Base-by-base conservation (phyloP, 2,113 vertebrate species). In the Kryptolebias marmoratus region DNA sequence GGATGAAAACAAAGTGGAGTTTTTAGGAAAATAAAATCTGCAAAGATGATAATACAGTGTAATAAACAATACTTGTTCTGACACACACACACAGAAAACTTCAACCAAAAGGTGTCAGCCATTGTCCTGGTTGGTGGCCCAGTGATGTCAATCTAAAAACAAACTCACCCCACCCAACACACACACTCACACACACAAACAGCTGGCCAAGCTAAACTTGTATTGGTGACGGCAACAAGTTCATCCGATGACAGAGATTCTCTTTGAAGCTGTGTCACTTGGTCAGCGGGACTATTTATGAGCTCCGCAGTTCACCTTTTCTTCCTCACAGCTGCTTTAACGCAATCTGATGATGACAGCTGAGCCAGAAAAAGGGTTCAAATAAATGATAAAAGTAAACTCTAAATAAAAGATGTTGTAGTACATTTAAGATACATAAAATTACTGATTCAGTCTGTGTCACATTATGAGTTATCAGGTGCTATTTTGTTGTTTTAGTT, bases 181-280 rank as follows among this genome's bases (percentile, higher is more conserved):
- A 47, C 57, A 67, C 62, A 66, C 73, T 49, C 50, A 59, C 32
- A 61, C 58, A 64, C 63, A 52, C 68, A 64, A 84, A 91, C 90
- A 91, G 88, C 85, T 90, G 90, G 71, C 73, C 65, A 71, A 84
- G 71, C 76, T 79, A 80, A 87, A 83, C 68, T 73, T 83, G 76
- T 57, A 78, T 87, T 68, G 77, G 60, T 73, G 71, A 85, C 79
- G 83, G 78, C 83, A 88, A 85, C 84, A 73, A 80, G 86, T 90
- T 90, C 81, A 89, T 77, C 86, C 91, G 75, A 79, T 89, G 83
- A 87, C 84, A 64, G 75, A 59, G 72, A 16, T 67, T 67, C 78
- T 79, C 84, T 92, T 90, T 92, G 88, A 92, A 86, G 89, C 81
- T 13, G 11, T 66, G 79, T 86, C 48, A 84, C 80, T 79, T 22